phyloP scores from a whole-genome alignment of 2,113 vertebrate genomes.

The Diphyllodes magnificus region DNA sequence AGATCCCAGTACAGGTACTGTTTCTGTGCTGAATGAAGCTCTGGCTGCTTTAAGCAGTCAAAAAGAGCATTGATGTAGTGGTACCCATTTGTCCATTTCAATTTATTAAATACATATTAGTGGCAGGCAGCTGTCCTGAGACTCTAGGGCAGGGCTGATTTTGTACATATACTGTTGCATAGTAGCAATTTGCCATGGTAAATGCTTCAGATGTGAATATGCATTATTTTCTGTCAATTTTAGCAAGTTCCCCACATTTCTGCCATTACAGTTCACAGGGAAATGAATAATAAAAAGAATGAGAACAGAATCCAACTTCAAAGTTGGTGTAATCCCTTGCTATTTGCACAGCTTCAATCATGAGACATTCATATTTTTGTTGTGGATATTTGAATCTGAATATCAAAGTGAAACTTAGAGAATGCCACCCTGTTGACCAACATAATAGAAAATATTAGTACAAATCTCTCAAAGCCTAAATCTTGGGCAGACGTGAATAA shows the following conservation, averaged over 20 bases:
- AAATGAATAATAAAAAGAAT: constrained; percentile 27
- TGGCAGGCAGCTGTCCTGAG: background rate
- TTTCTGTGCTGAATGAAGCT: background rate
- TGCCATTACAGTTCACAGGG: background rate
- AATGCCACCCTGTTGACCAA: constrained; percentile 57
- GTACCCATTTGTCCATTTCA: background rate
- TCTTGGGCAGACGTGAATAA: constrained; percentile 34
- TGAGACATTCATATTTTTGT: constrained; percentile 61
- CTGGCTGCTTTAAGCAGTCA: background rate
- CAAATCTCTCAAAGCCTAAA: constrained; percentile 46
- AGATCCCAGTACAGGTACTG: background rate
- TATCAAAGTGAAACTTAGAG: constrained; percentile 46
- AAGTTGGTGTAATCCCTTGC: constrained; percentile 38
- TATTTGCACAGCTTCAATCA: constrained; percentile 62
- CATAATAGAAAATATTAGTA: constrained; percentile 62
- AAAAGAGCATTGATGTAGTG: background rate
- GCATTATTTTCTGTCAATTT: background rate
- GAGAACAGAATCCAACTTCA: background rate
- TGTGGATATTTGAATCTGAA: constrained; percentile 58
- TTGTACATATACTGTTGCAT: background rate
- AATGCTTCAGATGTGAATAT: background rate
- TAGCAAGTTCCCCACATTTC: background rate
- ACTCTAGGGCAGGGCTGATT: background rate
- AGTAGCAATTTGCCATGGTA: background rate
- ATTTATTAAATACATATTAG: background rate